phyloP scores from a whole-genome alignment of 1,140 invertebrate genomes.

The Glomeris maerens region DNA sequence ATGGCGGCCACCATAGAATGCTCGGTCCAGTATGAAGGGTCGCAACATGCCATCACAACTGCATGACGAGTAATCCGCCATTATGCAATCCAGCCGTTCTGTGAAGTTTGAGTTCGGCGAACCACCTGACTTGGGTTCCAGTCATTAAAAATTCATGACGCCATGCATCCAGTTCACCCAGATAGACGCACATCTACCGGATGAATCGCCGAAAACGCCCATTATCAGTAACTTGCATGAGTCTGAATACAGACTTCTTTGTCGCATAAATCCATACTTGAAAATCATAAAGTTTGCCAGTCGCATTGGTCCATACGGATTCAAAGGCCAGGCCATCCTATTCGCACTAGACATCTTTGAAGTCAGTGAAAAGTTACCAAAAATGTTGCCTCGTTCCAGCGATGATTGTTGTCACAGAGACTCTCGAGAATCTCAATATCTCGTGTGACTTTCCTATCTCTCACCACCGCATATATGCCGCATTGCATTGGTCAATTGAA shows the following conservation, averaged over 20 bases:
- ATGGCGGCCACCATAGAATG: too few relatives aligned
- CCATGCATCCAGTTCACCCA: too few relatives aligned
- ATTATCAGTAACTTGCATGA: constrained; percentile 4
- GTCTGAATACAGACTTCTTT: constrained; percentile 7
- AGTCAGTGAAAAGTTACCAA: constrained; percentile 1
- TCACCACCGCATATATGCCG: constrained; percentile 2
- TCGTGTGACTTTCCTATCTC: constrained; percentile 9
- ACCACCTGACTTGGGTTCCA: too few relatives aligned
- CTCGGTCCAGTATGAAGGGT: too few relatives aligned
- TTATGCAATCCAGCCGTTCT: too few relatives aligned
- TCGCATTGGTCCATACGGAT: constrained; percentile 13
- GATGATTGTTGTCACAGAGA: constrained; percentile 12
- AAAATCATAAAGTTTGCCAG: constrained; percentile 14
- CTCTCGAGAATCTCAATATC: constrained; percentile 8
- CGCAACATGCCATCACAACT: too few relatives aligned
- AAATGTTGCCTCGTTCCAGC: constrained; percentile 1
- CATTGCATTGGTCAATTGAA: constrained; percentile 10
- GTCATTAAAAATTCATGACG: too few relatives aligned
- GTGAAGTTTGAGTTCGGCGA: too few relatives aligned
- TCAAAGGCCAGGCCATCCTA: constrained; percentile 3
- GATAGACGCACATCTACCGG: too few relatives aligned
- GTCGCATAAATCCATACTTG: constrained; percentile 9
- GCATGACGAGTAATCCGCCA: too few relatives aligned
- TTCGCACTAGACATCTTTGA: constrained; percentile 8
- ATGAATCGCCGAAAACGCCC: too few relatives aligned